These are phyloP conservation scores for Eulemur rufifrons DNA, from an alignment of 2,113 vertebrate species.

Conservation along the genomic window DNA sequence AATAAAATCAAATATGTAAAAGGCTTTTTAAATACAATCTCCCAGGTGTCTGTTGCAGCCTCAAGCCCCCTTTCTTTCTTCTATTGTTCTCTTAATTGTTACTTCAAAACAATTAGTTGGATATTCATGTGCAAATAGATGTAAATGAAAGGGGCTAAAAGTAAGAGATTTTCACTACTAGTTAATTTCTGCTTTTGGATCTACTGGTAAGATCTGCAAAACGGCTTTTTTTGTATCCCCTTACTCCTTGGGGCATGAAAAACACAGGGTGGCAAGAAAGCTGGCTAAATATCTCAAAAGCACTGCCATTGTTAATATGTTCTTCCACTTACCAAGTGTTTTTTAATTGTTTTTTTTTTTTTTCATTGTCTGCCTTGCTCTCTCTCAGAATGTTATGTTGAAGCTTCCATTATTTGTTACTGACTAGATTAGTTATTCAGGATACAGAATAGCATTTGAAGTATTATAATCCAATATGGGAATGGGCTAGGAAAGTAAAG, in stretches of 20 bases:
- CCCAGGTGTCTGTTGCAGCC: conserved; percentile 87
- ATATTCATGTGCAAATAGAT: conserved; percentile 88
- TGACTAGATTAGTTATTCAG: conserved; percentile 52
- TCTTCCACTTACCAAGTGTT: conserved; percentile 68
- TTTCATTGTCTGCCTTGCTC: conserved; percentile 36
- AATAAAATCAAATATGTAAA: conserved; percentile 85
- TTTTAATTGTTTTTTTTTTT: conserved; percentile 68
- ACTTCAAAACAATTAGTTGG: conserved; percentile 89
- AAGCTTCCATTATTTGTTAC: conserved; percentile 60
- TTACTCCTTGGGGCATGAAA: conserved; percentile 80
- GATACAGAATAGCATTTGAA: conserved; percentile 45
- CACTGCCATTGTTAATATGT: conserved; percentile 76
- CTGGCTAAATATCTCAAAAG: conserved; percentile 76
- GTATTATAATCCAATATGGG: conserved; percentile 63
- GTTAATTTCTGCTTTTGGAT: conserved; percentile 87
- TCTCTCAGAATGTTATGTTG: conserved; percentile 24
- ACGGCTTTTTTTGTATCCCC: conserved; percentile 74
- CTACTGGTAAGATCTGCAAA: conserved; percentile 83
- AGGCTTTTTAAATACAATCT: conserved; percentile 85
- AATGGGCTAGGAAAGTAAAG: conserved; percentile 1
- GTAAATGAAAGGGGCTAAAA: conserved; percentile 83
- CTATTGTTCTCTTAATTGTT: conserved; percentile 90
- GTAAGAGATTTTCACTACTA: conserved; percentile 82
- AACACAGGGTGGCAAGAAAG: conserved; percentile 76
- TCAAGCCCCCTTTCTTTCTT: conserved; percentile 85